phyloP scores from a whole-genome alignment of 2,888 invertebrate species.

The Thalpophila matura region DNA sequence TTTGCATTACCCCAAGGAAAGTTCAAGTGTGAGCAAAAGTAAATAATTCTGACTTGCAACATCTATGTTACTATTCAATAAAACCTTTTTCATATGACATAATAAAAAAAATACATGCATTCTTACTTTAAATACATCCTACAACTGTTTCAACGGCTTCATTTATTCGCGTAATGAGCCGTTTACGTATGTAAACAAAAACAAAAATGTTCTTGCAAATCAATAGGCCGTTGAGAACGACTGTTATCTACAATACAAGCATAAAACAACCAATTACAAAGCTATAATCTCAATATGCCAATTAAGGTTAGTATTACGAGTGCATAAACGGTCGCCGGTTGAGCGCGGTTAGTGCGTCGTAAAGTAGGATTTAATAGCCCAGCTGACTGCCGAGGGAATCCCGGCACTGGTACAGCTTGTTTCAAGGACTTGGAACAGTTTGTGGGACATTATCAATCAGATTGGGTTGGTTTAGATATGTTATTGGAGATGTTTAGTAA shows the following conservation, averaged over 20 bases:
- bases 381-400: slow-evolving; percentile 79
- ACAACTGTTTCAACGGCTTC: slow-evolving; percentile 49
- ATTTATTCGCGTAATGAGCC: slow-evolving; percentile 56
- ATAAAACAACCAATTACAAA: slow-evolving; percentile 80
- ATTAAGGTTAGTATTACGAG: slow-evolving; percentile 86
- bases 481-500: slow-evolving; percentile 1
- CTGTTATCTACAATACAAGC: slow-evolving; percentile 72
- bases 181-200: slow-evolving; percentile 59
- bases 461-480: slow-evolving; percentile 14
- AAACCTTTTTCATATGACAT: slow-evolving; percentile 22
- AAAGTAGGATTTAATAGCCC: slow-evolving; percentile 85
- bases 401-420: slow-evolving; percentile 66
- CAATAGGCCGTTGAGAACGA: slow-evolving; percentile 69
- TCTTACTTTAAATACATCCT: slow-evolving; percentile 33
- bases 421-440: slow-evolving; percentile 57
- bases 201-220: slow-evolving; percentile 61
- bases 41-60: not conserved
- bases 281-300: slow-evolving; percentile 87
- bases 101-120: slow-evolving; percentile 11
- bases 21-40: slow-evolving; percentile 21
- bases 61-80: slow-evolving; percentile 15
- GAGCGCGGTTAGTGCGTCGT: slow-evolving; percentile 79
- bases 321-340: slow-evolving; percentile 79
- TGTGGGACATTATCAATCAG: slow-evolving; percentile 57
- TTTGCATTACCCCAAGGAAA: slow-evolving; percentile 5